These are phyloP conservation scores for Bradypodion ventrale DNA, from an alignment of 2,797 vertebrate species.

Conservation along the genomic window DNA sequence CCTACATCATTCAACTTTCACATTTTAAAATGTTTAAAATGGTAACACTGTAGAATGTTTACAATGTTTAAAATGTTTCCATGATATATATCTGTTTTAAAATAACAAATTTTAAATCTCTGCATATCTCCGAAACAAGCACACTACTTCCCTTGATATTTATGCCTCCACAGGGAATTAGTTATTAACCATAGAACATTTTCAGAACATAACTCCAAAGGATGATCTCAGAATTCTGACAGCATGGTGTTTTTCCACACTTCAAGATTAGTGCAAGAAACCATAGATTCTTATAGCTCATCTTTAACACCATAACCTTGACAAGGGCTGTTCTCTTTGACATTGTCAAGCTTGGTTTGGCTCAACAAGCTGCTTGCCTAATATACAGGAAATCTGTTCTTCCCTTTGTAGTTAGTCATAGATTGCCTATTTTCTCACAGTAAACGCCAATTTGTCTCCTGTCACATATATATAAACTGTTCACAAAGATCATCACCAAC, in stretches of 20 bases:
- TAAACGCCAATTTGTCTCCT: no score
- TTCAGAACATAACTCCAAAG: neutral
- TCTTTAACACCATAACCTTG: neutral
- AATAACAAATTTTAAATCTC: neutral
- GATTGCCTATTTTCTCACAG: neutral
- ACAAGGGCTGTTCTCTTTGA: neutral
- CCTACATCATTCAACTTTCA: constrained; percentile 48
- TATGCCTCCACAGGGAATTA: neutral
- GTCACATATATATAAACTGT: no score
- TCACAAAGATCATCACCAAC: no score
- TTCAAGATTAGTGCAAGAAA: neutral
- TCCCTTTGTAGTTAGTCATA: neutral
- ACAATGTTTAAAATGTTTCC: constrained; percentile 37
- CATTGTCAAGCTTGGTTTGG: neutral
- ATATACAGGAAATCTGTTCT: neutral
- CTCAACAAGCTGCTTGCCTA: neutral
- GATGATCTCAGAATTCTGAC: constrained; percentile 5
- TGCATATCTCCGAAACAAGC: neutral
- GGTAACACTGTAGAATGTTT: no score
- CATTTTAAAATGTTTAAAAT: constrained; percentile 40
- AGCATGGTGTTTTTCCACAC: neutral
- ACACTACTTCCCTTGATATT: neutral
- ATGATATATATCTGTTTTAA: neutral
- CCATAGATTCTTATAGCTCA: neutral
- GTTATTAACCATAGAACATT: neutral